These are phyloP conservation scores for Pomacea maculata DNA, from an alignment of 1,140 invertebrate species.

Conservation along the genomic window DNA sequence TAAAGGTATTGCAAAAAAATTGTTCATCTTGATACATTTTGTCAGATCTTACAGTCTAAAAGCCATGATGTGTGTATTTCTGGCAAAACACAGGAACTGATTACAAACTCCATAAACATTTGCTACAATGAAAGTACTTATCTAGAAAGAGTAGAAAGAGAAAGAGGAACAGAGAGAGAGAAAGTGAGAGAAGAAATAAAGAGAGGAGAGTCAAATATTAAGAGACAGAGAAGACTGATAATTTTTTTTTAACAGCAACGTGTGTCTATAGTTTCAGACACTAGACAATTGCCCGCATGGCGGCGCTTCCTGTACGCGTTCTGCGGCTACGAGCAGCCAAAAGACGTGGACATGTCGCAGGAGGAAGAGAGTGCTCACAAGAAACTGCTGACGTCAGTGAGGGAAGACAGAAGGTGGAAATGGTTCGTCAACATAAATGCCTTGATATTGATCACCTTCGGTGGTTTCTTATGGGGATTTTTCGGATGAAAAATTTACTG, in stretches of 20 bases:
- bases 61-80: not conserved
- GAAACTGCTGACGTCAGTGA: conserved; percentile 44
- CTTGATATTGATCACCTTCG: conserved; percentile 51
- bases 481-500: conserved; percentile 35
- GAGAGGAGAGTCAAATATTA: too few relatives aligned
- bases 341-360: conserved; percentile 33
- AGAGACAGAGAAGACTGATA: too few relatives aligned
- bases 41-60: not conserved
- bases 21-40: not conserved
- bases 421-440: conserved; percentile 55
- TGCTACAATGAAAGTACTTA: too few relatives aligned
- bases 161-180: not conserved
- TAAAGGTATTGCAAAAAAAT: not conserved
- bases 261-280: not conserved
- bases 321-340: conserved; percentile 53
- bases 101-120: not conserved
- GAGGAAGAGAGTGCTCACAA: conserved; percentile 39
- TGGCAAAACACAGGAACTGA: not conserved
- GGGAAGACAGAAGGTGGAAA: conserved; percentile 50
- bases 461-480: conserved; percentile 59
- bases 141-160: not conserved
- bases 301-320: conserved; percentile 38
- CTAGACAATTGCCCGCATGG: conserved; percentile 29
- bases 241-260: too few relatives aligned
- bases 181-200: too few relatives aligned